Evolutionary conservation across 2,797 vertebrate genomes (phyloP), one percentile per base, ranked within the genome.

Genomic region (Discoglossus pictus): DNA sequence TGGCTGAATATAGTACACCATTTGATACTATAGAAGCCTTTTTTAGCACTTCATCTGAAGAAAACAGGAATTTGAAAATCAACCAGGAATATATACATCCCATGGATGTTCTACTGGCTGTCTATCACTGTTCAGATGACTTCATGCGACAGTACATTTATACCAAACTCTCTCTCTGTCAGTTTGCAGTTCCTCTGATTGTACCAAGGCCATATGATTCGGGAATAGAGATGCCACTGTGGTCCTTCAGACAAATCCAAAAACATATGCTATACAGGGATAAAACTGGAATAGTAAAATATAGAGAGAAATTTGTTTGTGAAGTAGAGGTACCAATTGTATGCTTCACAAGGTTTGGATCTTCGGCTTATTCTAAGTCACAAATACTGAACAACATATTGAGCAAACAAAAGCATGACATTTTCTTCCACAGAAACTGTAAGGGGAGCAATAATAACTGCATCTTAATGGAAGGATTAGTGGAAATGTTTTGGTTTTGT

Each of bases 401-500:
- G 17, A 82, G 54, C 72, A 79, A 81, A 5, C 53, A 31, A 2
- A 86, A 76, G 11, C 80, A 86, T 0, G 55, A 80, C 55, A 56
- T 51, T 0, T 88, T 88, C 43, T 85, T 79, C 67, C 69, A 83
- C 31, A 66, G 79, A 1, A 53, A 84, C 4, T 82, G 80, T 65
- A 74, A 58, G 36, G 78, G 79, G 55, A 75, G 76, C 68, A 80
- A 64, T 50, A 74, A 63, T 39, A 74, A 75, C 43, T 36, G 75
- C 6, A 31, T 87, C 54, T 53, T 91, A 74, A 81, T 88, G 82
- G 82, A 80, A 8, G 87, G 87, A 1, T 68, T 89, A 6, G 88
- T 85, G 66, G 90, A 92, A 81, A 84, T 92, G n/a, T 79, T 83
- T 61, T 92, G 89, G 90, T 93, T 86, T 61, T 90, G 88, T 70